Conservation (phyloP, 2,113 vertebrate species). For the Tragelaphus scriptus region DNA sequence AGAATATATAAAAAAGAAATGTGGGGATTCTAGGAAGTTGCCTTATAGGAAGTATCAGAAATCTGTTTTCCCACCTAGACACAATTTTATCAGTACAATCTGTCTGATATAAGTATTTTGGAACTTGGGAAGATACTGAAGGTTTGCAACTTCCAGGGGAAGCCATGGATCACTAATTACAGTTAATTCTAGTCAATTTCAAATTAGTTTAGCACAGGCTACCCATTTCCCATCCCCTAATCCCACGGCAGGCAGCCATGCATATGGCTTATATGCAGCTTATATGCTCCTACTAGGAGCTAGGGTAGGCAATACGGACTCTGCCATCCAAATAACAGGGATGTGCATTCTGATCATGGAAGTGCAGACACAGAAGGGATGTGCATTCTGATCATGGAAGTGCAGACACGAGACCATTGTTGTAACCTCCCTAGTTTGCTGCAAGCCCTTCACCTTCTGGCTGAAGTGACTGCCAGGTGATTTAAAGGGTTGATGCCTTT, state of each 20-base stretch:
- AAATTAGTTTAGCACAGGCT: neutral
- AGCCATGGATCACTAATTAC: neutral
- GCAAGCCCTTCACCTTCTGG: neutral
- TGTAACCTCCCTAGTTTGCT: neutral
- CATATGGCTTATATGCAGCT: neutral
- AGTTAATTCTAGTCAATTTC: neutral
- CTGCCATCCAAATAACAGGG: neutral
- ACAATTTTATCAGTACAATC: neutral
- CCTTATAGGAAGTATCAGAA: neutral
- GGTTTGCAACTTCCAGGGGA: neutral
- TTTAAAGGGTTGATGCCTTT: neutral
- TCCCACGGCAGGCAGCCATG: neutral
- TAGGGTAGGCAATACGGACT: neutral
- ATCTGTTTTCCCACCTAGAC: neutral
- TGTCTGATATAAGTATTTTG: neutral
- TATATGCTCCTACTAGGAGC: neutral
- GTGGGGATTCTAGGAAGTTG: neutral
- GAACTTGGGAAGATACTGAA: neutral
- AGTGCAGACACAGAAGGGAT: neutral
- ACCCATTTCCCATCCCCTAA: neutral
- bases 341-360: neutral
- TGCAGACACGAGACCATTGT: neutral
- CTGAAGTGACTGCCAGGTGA: neutral
- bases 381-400: neutral
- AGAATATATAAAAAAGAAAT: neutral